Evolutionary conservation across 2,888 invertebrate genomes (phyloP), one percentile per base, ranked within the genome.

Genomic region (Rhopalosiphum nymphaeae): DNA sequence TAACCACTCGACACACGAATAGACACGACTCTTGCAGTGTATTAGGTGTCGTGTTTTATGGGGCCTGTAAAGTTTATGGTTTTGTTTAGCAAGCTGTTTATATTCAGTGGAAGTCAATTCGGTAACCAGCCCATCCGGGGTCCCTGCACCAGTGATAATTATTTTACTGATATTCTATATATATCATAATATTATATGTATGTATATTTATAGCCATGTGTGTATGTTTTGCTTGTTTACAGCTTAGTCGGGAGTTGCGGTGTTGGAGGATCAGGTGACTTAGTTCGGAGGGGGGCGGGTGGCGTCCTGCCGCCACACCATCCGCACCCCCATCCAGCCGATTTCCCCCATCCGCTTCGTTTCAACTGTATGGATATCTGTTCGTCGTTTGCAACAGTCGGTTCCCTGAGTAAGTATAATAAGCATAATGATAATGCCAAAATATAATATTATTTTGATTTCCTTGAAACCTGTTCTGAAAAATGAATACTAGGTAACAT

Each of bases 291-390:
- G 95, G 95, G 94, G 95, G 95, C 94, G 95, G 96, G 96, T 95
- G 96, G 96, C 96, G 95, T 96, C 96, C 96, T 96, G 96, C 95
- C 96, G 96, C 96, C 96, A 96, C 96, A 95, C 96, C 96, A 96
- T 96, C 96, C 96, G 93, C 97, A 96, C 95, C 97, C 96, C 96
- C 97, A 96, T 95, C 96, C 96, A 96, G 96, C 96, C 95, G 96
- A 96, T 96, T 96, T 95, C 96, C 97, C 97, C 96, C 97, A 94
- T 91, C 94, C 97, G 95, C 97, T 97, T 95, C 97, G 97, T 96
- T 97, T 97, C 96, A 97, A 94, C 91, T 94, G 94, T 29, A 94
- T 94, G 94, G 94, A 94, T 94, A 94, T 94, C 90, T 94, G 94
- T 86, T 94, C 94, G 61, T 94, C 94, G 42, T 94, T 94, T 86